Evolutionary conservation across 2,797 vertebrate species (phyloP).

Genomic region (Bradypodion ventrale): DNA sequence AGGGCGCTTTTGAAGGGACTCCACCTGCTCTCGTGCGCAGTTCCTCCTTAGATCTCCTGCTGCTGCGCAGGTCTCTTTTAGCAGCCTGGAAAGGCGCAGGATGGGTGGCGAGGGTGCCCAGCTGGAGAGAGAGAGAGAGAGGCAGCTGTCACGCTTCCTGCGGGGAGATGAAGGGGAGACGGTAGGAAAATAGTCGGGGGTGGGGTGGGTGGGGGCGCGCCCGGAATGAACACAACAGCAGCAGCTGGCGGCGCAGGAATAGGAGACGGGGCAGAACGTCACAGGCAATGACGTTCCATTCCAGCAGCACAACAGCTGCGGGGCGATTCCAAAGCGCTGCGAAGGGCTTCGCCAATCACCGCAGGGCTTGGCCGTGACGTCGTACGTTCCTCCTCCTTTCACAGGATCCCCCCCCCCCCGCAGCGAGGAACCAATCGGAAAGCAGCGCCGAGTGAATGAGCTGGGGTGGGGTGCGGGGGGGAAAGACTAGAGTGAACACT

Average conservation of each 20-base stretch:
- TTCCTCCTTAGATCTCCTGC: slow-evolving; percentile 13
- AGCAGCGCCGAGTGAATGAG: slow-evolving; percentile 25
- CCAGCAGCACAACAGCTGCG: slow-evolving; percentile 37
- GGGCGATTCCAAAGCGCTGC: slow-evolving; percentile 14
- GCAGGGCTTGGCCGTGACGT: background rate
- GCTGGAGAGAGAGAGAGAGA: background rate
- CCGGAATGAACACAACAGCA: background rate
- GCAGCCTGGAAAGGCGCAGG: background rate
- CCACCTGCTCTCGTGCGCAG: background rate
- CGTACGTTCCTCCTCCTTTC: background rate
- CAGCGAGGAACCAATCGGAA: slow-evolving; percentile 21
- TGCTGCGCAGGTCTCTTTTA: background rate
- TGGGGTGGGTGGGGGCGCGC: background rate
- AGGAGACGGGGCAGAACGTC: slow-evolving; percentile 14
- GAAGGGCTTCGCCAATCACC: slow-evolving; percentile 25
- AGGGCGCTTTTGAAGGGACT: background rate
- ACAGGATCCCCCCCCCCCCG: background rate
- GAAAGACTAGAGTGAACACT: background rate
- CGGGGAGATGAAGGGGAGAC: slow-evolving; percentile 2
- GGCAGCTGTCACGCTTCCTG: slow-evolving; percentile 1
- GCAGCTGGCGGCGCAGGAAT: background rate
- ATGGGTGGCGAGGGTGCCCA: background rate
- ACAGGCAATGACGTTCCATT: slow-evolving; percentile 24
- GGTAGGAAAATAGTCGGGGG: background rate
- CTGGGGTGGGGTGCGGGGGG: background rate